Base-by-base conservation (phyloP, 2,113 vertebrate genomes). In the Chlorodrepanis virens region DNA sequence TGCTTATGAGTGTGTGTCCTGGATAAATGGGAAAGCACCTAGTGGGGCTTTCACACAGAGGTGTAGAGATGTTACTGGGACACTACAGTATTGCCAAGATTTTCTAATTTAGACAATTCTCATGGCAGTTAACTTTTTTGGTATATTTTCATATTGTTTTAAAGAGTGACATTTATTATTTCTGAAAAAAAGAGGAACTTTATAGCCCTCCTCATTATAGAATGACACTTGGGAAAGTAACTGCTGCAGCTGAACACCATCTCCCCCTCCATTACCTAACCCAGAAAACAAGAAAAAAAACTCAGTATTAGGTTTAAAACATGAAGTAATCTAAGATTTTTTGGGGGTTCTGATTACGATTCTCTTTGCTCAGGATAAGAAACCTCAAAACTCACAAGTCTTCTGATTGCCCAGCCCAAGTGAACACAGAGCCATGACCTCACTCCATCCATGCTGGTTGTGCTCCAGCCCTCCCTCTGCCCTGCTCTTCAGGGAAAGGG, bases 41-140 rank as follows among this genome's bases (percentile, higher is more conserved):
- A 20, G 39, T 29, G 68, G 14, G n/a, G 53, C 69, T 96, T 95
- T 96, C 95, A 89, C 95, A 91, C 85, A 88, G 68, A 53, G 29
- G 14, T 31, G 1, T 15, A 39, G 37, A 79, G 69, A 56, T 77
- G 24, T 79, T 85, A 23, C 3, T 54, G 71, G 82, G 67, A 61
- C 39, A 54, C 45, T 67, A 67, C 75, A 78, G 59, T 39, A 52
- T 56, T 67, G 75, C 52, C 82, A 83, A 53, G 42, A 60, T 77
- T 74, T 87, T 69, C 35, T 56, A 31, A 63, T 88, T 76, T 70
- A 74, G 54, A 9, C 29, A 67, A 18, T 74, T 86, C 59, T 83
- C 31, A 37, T 27, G n/a, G 19, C 31, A 86, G 75, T 14, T 85
- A 42, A 11, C 29, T 71, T 60, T 87, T 69, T 25, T 10, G 8